Evolutionary conservation across 1,140 invertebrate species (phyloP), one percentile per base, ranked within the genome.

Genomic region (Caenorhabditis brenneri): DNA sequence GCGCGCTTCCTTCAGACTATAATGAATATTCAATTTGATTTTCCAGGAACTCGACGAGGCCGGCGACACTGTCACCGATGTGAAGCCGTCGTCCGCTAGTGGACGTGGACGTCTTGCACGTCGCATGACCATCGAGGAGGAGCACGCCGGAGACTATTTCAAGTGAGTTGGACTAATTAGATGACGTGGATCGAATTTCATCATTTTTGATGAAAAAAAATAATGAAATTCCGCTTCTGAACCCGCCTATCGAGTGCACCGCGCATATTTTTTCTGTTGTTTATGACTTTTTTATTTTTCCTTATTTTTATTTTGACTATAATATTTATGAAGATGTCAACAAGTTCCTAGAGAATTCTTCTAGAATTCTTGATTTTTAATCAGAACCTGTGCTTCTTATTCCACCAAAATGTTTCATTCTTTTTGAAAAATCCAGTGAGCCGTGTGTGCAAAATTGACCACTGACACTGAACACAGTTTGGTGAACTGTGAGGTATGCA

Each of bases 71-170:
- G 79, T 79, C 51, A 39, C 24, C 22, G 74, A 58, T 5, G 42
- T 79, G 7, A 84, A 74, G 36, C 19, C 36, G 22, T 19, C 36
- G 36, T 42, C 36, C n/a, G 65, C 65, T 9, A 24, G 29, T 42
- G 31, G 48, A 16, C 19, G 79, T 24, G 84, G 46, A n/a, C 58
- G 80, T 36, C 82, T 87, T 24, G 74, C 79, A 19, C 49, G 86
- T 22, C 81, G 79, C 58, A 87, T 87, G 85, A 87, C 86, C 42
- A 87, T 87, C 33, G 86, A 87, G 46, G 85, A 87, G 49, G 86
- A 87, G 51, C 86, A 87, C 42, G 53, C 86, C 36, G 86, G 86
- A 39, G 86, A 86, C 36, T 87, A 87, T 55, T 87, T 86, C 78
- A 79, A 60, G 86, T 87, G 27, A 81, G 5, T 48, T 1, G 29